phyloP scores from a whole-genome alignment of 2,113 vertebrate genomes.

The Himantopus leucocephalus region DNA sequence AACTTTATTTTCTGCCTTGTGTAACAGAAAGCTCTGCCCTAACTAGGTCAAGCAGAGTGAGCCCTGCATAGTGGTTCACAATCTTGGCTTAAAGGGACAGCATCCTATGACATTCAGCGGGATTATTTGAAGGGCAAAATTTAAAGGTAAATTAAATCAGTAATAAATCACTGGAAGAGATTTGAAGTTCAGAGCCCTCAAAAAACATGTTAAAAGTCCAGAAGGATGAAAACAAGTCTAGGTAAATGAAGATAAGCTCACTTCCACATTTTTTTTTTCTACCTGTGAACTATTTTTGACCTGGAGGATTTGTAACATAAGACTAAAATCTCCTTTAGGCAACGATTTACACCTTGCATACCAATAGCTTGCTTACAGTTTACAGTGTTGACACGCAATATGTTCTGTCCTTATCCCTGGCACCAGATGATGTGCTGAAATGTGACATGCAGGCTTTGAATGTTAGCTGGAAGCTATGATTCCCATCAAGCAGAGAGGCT shows the following conservation, averaged over 20 bases:
- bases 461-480: slow-evolving; percentile 38
- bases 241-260: background rate
- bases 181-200: background rate
- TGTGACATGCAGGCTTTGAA: slow-evolving; percentile 10
- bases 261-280: background rate
- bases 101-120: background rate
- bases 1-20: background rate
- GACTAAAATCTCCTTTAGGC: slow-evolving; percentile 15
- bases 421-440: slow-evolving; percentile 41
- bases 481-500: background rate
- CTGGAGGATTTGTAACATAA: background rate
- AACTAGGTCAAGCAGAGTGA: slow-evolving; percentile 12
- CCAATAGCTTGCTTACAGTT: slow-evolving; percentile 36
- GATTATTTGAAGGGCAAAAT: slow-evolving; percentile 8
- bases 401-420: slow-evolving; percentile 32
- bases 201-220: background rate
- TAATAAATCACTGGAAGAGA: slow-evolving; percentile 18
- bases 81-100: slow-evolving; percentile 9
- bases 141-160: slow-evolving; percentile 34
- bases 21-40: background rate
- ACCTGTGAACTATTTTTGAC: slow-evolving; percentile 6
- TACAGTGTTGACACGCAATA: background rate
- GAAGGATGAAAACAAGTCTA: background rate
- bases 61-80: background rate
- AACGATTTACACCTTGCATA: slow-evolving; percentile 15